Percentiles rank a stretch among this genome's conserved stretches.
Conservation (phyloP, 1,140 invertebrate species). For the Frieseomelitta varia region DNA sequence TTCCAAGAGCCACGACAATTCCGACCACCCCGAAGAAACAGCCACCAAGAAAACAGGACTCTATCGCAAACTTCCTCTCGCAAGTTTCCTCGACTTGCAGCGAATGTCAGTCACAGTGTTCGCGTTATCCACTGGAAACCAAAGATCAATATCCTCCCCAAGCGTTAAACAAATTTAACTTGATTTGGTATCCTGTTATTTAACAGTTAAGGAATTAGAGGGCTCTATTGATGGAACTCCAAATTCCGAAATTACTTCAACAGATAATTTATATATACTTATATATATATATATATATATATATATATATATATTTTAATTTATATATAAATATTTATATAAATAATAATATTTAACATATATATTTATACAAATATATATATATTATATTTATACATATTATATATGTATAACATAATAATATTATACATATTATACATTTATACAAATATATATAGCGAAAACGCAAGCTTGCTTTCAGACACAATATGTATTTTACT, state of each 20-base stretch:
- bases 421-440: too few relatives aligned
- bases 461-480: too few relatives aligned
- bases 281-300: too few relatives aligned
- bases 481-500: too few relatives aligned
- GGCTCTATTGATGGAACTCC: neutral
- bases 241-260: neutral
- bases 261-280: too few relatives aligned
- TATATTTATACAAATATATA: too few relatives aligned
- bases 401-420: too few relatives aligned
- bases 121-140: slow-evolving; percentile 5
- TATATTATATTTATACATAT: too few relatives aligned
- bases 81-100: slow-evolving; percentile 1
- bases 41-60: neutral
- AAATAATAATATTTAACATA: too few relatives aligned
- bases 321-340: too few relatives aligned
- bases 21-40: neutral
- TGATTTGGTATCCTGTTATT: neutral
- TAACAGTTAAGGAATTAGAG: neutral
- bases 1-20: neutral
- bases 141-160: neutral
- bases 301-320: too few relatives aligned
- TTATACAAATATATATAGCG: too few relatives aligned
- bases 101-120: neutral
- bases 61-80: slow-evolving; percentile 2
- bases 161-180: neutral